Evolutionary conservation across 2,113 vertebrate genomes (phyloP), one percentile per base, ranked within the genome.

Genomic region (Leucopsar rothschildi): DNA sequence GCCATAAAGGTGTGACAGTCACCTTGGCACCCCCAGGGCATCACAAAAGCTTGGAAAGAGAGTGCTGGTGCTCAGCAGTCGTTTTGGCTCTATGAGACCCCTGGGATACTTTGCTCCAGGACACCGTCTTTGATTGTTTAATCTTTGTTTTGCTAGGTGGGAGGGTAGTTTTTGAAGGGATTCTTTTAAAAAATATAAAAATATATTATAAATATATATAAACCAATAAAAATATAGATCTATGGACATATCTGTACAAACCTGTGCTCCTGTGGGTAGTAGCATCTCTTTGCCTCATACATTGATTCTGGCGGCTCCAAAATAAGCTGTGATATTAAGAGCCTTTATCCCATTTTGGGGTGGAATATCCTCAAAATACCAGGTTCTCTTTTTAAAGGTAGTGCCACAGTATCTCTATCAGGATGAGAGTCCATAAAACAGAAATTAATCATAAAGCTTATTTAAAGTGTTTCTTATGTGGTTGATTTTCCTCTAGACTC

Each of bases 181-280:
- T 97, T 97, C 79, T 97, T 97, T 96, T 83, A 96, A 96, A 82
- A 96, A 79, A 91, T 27, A 86, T 95, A 97, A 63, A 95, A 96
- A 95, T 96, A 96, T 96, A 96, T 97, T 96, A 95, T 90, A 96
- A 96, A 95, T 95, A 95, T 92, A 87, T 95, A 95, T 94, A 75
- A 97, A 95, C 65, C 77, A 92, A 96, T 94, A 96, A 96, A 96
- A 93, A 88, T 89, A 95, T n/a, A 96, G 94, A 91, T 91, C 90
- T 97, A 92, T 96, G 93, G 72, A 96, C 86, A 91, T 86, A 95
- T 73, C 92, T 93, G 4, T 93, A 93, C 21, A 42, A 82, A 50
- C 11, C 45, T 20, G 53, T 50, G 64, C 40, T 66, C 33, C 18
- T 47, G 50, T 52, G 61, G 23, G 10, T 53, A 31, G 45, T 11